These are phyloP conservation scores for Tautogolabrus adspersus DNA, from an alignment of 2,113 vertebrate genomes.

Conservation along the genomic window DNA sequence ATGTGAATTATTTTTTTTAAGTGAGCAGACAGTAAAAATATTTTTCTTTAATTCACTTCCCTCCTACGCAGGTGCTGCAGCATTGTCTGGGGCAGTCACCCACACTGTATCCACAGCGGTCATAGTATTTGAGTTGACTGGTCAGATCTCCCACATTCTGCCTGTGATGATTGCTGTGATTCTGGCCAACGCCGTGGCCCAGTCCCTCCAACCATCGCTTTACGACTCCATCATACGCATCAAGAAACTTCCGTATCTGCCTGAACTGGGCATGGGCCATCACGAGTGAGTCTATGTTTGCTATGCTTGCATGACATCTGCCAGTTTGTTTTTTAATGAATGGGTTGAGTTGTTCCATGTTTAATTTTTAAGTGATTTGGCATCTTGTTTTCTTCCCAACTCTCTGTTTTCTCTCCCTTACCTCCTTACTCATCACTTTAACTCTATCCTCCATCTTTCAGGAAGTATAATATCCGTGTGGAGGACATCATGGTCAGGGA, in stretches of 20 bases:
- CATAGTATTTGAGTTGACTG: conserved; percentile 98
- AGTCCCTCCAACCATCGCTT: conserved; percentile 96
- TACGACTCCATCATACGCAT: conserved; percentile 99
- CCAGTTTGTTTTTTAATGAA: not conserved
- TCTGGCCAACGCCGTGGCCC: conserved; percentile 96
- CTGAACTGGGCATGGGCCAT: conserved; percentile 97
- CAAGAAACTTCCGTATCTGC: conserved; percentile 98
- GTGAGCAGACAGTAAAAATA: not conserved
- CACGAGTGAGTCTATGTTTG: conserved; percentile 88
- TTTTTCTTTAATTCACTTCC: conserved; percentile 21
- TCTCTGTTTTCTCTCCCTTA: not conserved
- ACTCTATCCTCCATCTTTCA: conserved; percentile 61
- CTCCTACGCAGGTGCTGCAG: conserved; percentile 88
- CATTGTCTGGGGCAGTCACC: conserved; percentile 94
- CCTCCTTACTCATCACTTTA: not conserved
- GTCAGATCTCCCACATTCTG: conserved; percentile 98
- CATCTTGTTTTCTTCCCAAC: not conserved
- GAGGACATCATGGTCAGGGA: conserved; percentile 99
- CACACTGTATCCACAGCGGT: conserved; percentile 98
- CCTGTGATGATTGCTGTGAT: conserved; percentile 99
- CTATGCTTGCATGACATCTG: not conserved
- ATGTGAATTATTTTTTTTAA: conserved; percentile 6
- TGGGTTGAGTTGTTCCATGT: not conserved
- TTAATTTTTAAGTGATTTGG: too few species aligned
- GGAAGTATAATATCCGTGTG: conserved; percentile 96